phyloP scores from a whole-genome alignment of 2,888 invertebrate species.

The Geophilus truncorum region DNA sequence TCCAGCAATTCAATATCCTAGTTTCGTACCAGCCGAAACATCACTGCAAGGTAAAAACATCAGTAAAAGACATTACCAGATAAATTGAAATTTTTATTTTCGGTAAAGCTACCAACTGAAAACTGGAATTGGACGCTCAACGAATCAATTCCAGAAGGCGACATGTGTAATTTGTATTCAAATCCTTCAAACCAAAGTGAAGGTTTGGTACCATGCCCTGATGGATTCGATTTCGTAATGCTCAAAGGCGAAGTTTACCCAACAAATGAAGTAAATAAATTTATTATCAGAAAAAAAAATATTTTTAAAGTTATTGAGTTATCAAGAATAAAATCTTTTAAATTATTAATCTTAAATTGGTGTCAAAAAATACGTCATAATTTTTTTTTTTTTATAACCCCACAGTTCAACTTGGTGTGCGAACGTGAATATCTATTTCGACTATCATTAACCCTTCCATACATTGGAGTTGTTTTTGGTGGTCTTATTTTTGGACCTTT shows the following conservation, averaged over 20 bases:
- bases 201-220: background rate
- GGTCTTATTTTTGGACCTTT: background rate
- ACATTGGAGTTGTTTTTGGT: conserved; percentile 13
- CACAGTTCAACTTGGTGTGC: background rate
- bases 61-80: too few relatives aligned
- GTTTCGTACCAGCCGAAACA: background rate
- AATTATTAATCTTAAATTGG: background rate
- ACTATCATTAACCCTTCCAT: background rate
- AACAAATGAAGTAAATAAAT: background rate
- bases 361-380: background rate
- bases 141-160: background rate
- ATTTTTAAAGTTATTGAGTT: too few relatives aligned
- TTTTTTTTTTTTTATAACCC: background rate
- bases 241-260: conserved; percentile 8
- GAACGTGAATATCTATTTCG: background rate
- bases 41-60: conserved; percentile 15
- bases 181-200: background rate
- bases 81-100: too few relatives aligned
- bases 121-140: background rate
- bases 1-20: background rate
- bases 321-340: background rate
- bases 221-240: background rate
- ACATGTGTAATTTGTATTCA: background rate
- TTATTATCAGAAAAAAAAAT: too few relatives aligned
- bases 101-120: too few relatives aligned